phyloP scores from a whole-genome alignment of 2,888 invertebrate genomes.

The Hirtodrosophila trivittata region DNA sequence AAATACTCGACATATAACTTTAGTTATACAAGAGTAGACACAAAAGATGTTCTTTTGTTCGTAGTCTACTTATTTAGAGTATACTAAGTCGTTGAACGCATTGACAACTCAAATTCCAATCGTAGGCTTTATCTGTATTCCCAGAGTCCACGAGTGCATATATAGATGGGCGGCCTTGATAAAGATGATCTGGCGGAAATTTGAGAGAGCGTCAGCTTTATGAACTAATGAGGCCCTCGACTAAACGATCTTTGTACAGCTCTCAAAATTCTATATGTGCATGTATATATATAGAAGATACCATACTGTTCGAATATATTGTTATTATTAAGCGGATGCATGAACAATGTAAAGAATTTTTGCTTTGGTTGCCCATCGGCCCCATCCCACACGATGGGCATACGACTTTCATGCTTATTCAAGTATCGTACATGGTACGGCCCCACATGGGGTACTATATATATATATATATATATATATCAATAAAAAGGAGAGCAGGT shows the following conservation, averaged over 20 bases:
- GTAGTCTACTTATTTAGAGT: conserved; percentile 10
- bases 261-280: conserved; percentile 27
- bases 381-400: conserved; percentile 23
- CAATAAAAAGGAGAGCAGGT: conserved; percentile 57
- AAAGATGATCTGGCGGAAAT: conserved; percentile 54
- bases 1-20: no score
- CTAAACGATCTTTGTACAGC: conserved; percentile 17
- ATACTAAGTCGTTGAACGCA: conserved; percentile 8
- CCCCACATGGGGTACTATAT: conserved; percentile 22
- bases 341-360: conserved; percentile 63
- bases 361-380: conserved; percentile 29
- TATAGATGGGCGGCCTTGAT: conserved; percentile 65
- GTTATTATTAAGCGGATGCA: conserved; percentile 61
- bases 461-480: conserved; percentile 27
- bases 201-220: conserved; percentile 22
- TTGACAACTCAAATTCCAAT: conserved; percentile 38
- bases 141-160: conserved; percentile 13
- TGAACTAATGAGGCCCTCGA: conserved; percentile 22
- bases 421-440: conserved; percentile 41
- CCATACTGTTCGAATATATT: conserved; percentile 28
- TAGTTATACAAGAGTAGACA: no score
- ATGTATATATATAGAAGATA: conserved; percentile 18
- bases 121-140: conserved; percentile 16
- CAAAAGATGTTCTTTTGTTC: no score
- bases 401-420: conserved; percentile 67